phyloP scores from a whole-genome alignment of 2,888 invertebrate genomes.

The Drosophila leonis region DNA sequence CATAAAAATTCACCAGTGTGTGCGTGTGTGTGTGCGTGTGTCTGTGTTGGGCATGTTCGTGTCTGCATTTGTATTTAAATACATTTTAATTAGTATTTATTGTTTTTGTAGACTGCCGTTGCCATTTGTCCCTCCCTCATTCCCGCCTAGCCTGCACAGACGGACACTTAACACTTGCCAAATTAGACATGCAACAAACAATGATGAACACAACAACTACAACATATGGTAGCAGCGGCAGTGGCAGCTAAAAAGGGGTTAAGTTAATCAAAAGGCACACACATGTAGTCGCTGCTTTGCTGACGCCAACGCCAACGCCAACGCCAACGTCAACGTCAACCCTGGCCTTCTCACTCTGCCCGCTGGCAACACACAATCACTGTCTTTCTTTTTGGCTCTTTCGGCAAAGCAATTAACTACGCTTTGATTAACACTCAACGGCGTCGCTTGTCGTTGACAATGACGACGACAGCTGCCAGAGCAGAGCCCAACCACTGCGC shows the following conservation, averaged over 20 bases:
- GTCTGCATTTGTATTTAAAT: constrained; percentile 71
- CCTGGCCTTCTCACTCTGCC: not conserved
- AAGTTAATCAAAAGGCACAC: constrained; percentile 64
- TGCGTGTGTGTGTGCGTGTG: constrained; percentile 17
- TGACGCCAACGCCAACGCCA: constrained; percentile 11
- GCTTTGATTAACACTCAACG: constrained; percentile 82
- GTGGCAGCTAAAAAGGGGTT: constrained; percentile 52
- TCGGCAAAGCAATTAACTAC: constrained; percentile 80
- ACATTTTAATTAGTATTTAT: constrained; percentile 80
- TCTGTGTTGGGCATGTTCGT: constrained; percentile 41
- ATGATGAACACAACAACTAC: constrained; percentile 31
- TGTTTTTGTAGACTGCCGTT: constrained; percentile 62
- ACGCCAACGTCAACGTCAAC: not conserved
- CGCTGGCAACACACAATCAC: constrained; percentile 57
- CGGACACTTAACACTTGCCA: constrained; percentile 71
- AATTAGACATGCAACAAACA: constrained; percentile 75
- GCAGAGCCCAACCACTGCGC: constrained; percentile 6
- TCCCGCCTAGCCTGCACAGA: constrained; percentile 3
- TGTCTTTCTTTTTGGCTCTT: constrained; percentile 72
- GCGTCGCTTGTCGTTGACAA: constrained; percentile 65
- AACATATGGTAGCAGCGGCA: constrained; percentile 14
- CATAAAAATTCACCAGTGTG: constrained; percentile 46
- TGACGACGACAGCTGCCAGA: constrained; percentile 71
- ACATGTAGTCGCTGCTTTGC: constrained; percentile 4
- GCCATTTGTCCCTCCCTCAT: constrained; percentile 8